phyloP scores from a whole-genome alignment of 2,113 vertebrate genomes.

The Anoplopoma fimbria region DNA sequence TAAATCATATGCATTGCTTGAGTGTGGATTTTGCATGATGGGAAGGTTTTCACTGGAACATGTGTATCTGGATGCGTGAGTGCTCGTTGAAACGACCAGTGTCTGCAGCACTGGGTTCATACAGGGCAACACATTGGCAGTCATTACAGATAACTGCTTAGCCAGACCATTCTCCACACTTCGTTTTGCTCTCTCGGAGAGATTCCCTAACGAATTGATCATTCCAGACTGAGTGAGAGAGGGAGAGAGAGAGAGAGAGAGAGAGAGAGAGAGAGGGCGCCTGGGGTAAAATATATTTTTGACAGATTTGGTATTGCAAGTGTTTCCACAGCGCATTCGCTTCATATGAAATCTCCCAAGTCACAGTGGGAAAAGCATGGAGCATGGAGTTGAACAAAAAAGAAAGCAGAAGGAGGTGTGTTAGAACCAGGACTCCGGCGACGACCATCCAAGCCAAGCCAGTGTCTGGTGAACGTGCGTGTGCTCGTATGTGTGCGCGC shows the following conservation, averaged over 20 bases:
- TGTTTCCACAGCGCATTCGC: not conserved
- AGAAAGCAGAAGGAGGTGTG: conserved; percentile 66
- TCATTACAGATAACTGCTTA: conserved; percentile 45
- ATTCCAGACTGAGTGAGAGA: conserved; percentile 26
- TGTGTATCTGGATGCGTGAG: not conserved
- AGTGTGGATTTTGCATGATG: not conserved
- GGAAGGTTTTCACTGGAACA: not conserved
- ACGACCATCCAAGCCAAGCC: conserved; percentile 71
- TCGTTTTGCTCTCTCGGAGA: conserved; percentile 31
- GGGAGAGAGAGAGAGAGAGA: not conserved
- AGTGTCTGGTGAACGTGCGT: conserved; percentile 72
- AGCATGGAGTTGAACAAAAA: conserved; percentile 42
- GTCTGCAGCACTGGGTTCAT: conserved; percentile 53
- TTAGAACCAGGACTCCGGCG: conserved; percentile 73
- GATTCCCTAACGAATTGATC: conserved; percentile 44
- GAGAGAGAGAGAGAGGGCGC: conserved; percentile 3
- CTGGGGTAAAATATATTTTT: conserved; percentile 31
- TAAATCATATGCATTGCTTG: not conserved
- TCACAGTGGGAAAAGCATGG: conserved; percentile 13
- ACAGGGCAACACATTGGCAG: conserved; percentile 59
- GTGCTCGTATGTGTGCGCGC: conserved; percentile 30
- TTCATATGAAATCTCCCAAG: conserved; percentile 10
- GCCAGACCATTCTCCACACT: conserved; percentile 47
- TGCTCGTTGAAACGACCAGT: conserved; percentile 6
- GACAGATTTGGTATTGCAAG: conserved; percentile 25